Base-by-base conservation (phyloP, 2,113 vertebrate genomes). In the Hassar affinis region DNA sequence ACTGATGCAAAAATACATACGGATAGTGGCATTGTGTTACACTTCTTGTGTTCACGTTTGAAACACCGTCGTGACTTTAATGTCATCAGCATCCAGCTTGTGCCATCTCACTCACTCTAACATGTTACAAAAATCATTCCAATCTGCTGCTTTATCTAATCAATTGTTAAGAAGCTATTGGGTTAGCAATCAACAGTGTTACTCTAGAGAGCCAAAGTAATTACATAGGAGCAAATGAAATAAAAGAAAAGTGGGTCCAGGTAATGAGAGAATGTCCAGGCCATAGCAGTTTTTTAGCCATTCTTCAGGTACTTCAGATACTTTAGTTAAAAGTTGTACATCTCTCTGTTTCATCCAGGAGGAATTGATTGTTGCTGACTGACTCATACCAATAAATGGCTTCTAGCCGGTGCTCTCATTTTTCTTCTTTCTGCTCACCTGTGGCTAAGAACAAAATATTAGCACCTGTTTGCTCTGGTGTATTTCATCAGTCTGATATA, bases 161-260 rank as follows among this genome's bases (percentile, higher is more conserved):
- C 86, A 86, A 84, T 77, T 88, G 82, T 79, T 87, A 83, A 90
- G 83, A 84, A 85, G 47, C 85, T 88, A 86, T 88, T 83, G 89
- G 85, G 89, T 85, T 89, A 77, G 83, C 87, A 89, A 85, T 90
- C 87, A 90, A 81, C 74, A 78, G 52, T 84, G 84, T 84, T 87
- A 84, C 89, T 85, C 85, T 33, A 45, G 87, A 89, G 86, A 85
- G 83, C 61, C 54, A 88, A 91, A 87, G 88, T 88, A 91, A 89
- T 90, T 91, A 89, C 74, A 68, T 47, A 42, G 56, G 59, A 75
- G 78, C 72, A 85, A 86, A 86, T 87, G 79, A 88, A 88, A 85
- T 83, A 80, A 85, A 80, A 85, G 45, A 78, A 76, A 79, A 74
- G 57, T 56, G 27, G 79, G 81, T 87, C 52, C 42, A 57, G 79